Evolutionary conservation across 2,113 vertebrate species (phyloP), one percentile per base, ranked within the genome.

Genomic region (Lates calcarifer): DNA sequence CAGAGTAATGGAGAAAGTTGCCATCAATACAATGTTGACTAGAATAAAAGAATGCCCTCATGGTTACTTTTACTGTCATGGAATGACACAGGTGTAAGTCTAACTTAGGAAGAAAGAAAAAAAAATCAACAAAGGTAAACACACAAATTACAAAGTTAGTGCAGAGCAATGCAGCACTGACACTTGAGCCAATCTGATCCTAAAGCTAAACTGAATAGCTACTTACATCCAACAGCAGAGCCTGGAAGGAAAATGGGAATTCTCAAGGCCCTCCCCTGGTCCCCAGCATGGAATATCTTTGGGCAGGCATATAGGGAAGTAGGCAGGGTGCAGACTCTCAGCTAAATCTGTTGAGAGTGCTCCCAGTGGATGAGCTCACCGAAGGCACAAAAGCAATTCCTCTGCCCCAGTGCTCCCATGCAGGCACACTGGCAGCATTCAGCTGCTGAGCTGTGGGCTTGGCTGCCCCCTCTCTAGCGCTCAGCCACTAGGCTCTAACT

Each of bases 401-500:
- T 81, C 31, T 80, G 83, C 87, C 89, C 78, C 56, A 60, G 41
- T 57, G 84, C 85, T 86, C 73, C 82, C 85, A 87, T 87, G 84
- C 56, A 53, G 82, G 74, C 61, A 75, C 85, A 88, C 60, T 87
- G 80, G 81, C 88, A 94, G 85, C 73, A 51, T 85, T 90, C 87
- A 83, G 66, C 82, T 79, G 83, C 64, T 49, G 92, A 87, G 82
- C 66, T 80, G 76, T 81, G 73, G 66, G 73, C 63, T 86, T 82
- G 82, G 85, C 89, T 80, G 78, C 65, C 41, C 49, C 81, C 79
- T 82, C 75, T 79, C 70, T 47, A 55, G 67, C 60, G 60, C 79
- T 87, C 86, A 85, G 67, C 78, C 84, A 71, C 67, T 58, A 84
- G 62, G 69, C 55, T 64, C 72, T 77, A 22, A 69, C 84, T 79